These are phyloP conservation scores for Petaurus breviceps DNA, from an alignment of 2,113 vertebrate species.

Conservation along the genomic window DNA sequence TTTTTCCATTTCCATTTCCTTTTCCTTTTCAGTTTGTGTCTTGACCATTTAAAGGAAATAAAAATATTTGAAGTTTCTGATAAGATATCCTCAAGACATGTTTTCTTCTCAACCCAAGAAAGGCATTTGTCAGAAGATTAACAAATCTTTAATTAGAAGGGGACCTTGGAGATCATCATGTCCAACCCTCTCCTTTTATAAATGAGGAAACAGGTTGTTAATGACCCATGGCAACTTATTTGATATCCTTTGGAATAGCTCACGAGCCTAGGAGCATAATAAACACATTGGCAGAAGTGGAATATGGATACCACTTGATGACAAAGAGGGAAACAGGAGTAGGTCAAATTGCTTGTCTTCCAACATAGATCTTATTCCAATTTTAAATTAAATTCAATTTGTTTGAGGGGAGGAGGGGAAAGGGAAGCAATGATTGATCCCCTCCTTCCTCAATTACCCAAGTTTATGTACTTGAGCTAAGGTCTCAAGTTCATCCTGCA, in stretches of 20 bases:
- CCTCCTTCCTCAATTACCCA: not conserved
- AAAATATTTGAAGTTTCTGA: not conserved
- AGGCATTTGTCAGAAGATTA: not conserved
- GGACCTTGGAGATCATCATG: not conserved
- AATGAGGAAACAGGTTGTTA: not conserved
- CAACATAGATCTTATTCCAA: not conserved
- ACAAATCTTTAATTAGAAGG: not conserved
- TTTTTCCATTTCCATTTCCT: not conserved
- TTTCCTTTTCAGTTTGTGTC: not conserved
- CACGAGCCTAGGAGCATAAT: not conserved
- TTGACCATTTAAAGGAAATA: not conserved
- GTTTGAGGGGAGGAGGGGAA: not conserved
- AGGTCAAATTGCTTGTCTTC: not conserved
- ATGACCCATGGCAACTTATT: not conserved
- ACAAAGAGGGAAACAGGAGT: not conserved
- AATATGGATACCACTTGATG: not conserved
- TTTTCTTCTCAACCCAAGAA: not conserved
- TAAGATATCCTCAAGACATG: not conserved
- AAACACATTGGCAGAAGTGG: not conserved
- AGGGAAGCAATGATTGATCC: not conserved
- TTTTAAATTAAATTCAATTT: not conserved
- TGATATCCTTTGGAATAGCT: not conserved
- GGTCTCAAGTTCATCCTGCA: not conserved
- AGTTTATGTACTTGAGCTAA: not conserved
- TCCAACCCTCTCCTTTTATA: not conserved